phyloP scores from a whole-genome alignment of 2,888 invertebrate species.

The Daptonema setosum region DNA sequence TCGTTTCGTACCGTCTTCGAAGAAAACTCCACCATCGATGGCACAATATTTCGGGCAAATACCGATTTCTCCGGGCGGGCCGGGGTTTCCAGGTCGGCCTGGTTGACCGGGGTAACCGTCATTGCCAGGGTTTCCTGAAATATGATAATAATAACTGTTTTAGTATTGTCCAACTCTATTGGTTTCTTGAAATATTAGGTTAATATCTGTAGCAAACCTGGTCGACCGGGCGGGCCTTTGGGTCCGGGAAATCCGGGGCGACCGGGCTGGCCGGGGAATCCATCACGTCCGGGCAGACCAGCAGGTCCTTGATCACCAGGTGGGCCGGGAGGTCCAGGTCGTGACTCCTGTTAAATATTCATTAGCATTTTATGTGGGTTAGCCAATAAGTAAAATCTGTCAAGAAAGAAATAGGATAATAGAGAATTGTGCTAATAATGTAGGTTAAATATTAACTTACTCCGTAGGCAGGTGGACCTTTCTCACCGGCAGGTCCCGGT shows the following conservation, averaged over 20 bases:
- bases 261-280: not conserved
- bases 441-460: not conserved
- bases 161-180: no score
- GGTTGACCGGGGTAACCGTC: not conserved
- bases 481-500: not conserved
- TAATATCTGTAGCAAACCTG: not conserved
- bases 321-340: not conserved
- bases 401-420: not conserved
- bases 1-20: not conserved
- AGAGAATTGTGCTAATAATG: not conserved
- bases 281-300: not conserved
- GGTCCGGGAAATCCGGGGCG: not conserved
- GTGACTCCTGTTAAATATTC: not conserved
- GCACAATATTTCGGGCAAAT: not conserved
- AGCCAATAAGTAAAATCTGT: not conserved
- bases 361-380: not conserved
- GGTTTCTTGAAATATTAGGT: no score
- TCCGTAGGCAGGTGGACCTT: not conserved
- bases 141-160: no score
- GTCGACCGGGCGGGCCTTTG: not conserved
- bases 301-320: not conserved
- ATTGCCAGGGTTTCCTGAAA: not conserved
- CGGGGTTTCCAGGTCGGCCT: not conserved
- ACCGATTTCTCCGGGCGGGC: not conserved
- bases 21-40: not conserved